These are phyloP conservation scores for Eretmochelys imbricata DNA, from an alignment of 2,113 vertebrate genomes.

Conservation along the genomic window DNA sequence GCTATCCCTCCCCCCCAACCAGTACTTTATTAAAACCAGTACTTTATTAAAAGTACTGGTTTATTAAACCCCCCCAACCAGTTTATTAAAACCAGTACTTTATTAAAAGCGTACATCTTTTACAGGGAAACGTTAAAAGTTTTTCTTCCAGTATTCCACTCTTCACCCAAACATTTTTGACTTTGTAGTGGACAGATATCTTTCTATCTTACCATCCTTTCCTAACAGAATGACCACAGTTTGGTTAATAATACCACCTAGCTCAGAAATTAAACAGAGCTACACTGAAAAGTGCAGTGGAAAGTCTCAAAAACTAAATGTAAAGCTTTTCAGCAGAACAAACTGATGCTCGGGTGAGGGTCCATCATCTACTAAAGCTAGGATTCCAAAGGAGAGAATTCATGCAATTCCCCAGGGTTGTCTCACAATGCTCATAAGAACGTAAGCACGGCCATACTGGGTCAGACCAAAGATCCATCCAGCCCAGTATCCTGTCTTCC, in stretches of 20 bases:
- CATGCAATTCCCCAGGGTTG: background rate
- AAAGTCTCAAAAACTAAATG: background rate
- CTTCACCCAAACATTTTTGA: slow-evolving; percentile 25
- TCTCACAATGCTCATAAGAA: background rate
- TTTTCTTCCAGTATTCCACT: background rate
- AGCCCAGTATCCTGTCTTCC: no score
- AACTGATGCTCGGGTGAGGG: background rate
- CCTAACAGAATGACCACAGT: background rate
- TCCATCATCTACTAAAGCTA: background rate
- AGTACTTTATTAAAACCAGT: no score
- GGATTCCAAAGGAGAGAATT: background rate
- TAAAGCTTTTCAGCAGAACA: background rate
- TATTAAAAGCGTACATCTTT: slow-evolving; percentile 51
- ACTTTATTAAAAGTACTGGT: no score
- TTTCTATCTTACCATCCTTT: slow-evolving; percentile 1
- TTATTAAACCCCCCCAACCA: no score
- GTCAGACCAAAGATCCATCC: no score
- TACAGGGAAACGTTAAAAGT: slow-evolving; percentile 41
- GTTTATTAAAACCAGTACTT: slow-evolving; percentile 30
- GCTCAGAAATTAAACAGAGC: background rate
- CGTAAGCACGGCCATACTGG: no score
- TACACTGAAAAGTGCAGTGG: no score
- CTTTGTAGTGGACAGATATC: slow-evolving; percentile 19
- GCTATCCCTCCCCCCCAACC: no score
- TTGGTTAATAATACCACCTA: background rate